phyloP scores from a whole-genome alignment of 2,113 vertebrate genomes.

The Tragulus kanchil region DNA sequence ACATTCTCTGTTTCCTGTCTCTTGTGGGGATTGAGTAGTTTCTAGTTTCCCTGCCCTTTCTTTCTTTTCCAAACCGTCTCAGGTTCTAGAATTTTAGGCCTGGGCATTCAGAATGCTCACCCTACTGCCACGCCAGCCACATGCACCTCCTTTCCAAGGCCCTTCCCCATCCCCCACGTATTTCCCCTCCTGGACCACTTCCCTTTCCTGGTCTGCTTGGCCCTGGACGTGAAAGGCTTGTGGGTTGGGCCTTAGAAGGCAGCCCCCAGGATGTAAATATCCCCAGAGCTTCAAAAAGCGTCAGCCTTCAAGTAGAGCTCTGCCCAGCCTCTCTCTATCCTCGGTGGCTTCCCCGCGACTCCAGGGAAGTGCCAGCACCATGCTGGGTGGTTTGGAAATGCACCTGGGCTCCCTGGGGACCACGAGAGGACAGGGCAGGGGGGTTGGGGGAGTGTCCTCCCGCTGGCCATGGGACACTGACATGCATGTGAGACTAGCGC shows the following conservation, averaged over 20 bases:
- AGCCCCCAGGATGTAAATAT: not conserved
- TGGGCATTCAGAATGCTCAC: not conserved
- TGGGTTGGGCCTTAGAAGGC: not conserved
- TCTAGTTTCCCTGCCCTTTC: not conserved
- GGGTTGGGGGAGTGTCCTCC: not conserved
- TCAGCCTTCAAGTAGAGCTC: not conserved
- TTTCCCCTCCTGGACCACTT: not conserved
- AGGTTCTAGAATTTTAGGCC: not conserved
- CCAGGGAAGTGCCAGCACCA: not conserved
- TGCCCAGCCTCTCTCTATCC: not conserved
- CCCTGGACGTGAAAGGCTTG: not conserved
- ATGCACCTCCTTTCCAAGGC: rapidly evolving
- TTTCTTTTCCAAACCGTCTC: not conserved
- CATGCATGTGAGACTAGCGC: not conserved
- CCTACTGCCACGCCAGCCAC: rapidly evolving
- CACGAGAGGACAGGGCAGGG: too few species aligned
- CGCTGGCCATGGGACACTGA: not conserved
- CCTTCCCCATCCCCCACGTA: too few species aligned
- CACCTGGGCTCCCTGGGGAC: not conserved
- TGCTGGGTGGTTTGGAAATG: not conserved
- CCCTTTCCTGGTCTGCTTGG: not conserved
- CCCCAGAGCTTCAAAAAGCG: too few species aligned
- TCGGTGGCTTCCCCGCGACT: not conserved
- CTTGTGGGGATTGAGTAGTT: not conserved
- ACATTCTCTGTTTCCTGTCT: not conserved